A percentile compares a stretch with the other conserved stretches of the same genome.
Evolutionary conservation across 2,888 invertebrate genomes (phyloP).

Genomic region (Drosophila demipolita): DNA sequence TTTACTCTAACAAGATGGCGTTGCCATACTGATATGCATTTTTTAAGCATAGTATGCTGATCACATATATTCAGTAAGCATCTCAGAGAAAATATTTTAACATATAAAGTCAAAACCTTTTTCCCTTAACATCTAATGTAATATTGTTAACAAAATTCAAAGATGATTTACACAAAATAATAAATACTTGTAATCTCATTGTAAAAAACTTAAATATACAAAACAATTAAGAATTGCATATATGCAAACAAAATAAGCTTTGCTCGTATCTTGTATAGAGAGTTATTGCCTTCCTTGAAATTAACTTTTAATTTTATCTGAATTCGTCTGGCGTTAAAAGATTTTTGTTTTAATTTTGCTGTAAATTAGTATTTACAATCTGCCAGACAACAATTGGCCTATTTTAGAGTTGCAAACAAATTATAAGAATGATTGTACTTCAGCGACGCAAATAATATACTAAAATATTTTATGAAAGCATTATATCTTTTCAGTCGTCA

Average conservation of each 20-base stretch:
- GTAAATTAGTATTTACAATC: too few relatives aligned
- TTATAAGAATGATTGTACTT: background rate
- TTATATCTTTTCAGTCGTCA: background rate
- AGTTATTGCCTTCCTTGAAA: background rate
- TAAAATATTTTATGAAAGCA: background rate
- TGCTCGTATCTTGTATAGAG: too few relatives aligned
- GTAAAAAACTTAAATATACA: background rate
- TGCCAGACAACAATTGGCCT: too few relatives aligned
- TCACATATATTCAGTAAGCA: too few relatives aligned
- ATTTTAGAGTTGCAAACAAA: background rate
- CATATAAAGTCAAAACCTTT: background rate
- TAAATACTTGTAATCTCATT: background rate
- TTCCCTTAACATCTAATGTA: background rate
- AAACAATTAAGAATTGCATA: background rate
- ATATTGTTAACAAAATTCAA: background rate
- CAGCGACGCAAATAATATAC: background rate
- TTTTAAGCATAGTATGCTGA: background rate
- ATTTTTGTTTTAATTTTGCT: background rate
- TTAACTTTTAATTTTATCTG: background rate
- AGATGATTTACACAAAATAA: background rate
- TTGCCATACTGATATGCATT: conserved; percentile 16
- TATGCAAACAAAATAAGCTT: too few relatives aligned
- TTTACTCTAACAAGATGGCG: background rate
- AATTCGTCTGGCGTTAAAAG: background rate
- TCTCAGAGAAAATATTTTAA: background rate